Conservation (phyloP, 2,113 vertebrate genomes). For the Lagopus leucura region DNA sequence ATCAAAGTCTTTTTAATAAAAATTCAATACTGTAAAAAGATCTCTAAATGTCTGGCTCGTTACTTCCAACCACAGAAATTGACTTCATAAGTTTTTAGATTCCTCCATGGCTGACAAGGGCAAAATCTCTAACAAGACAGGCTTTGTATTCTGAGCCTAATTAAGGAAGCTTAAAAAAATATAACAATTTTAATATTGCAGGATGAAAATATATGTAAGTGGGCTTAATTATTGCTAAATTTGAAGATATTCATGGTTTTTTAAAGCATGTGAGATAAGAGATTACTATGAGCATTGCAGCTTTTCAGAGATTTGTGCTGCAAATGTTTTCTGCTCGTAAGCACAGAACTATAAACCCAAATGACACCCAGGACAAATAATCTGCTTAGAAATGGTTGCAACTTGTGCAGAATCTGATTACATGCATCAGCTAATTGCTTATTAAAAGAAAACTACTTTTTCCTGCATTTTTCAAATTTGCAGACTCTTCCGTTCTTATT, state of each 20-base stretch:
- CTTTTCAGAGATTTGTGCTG: not conserved
- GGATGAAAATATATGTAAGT: not conserved
- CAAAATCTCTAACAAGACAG: not conserved
- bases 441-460: not conserved
- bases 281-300: not conserved
- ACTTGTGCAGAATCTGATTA: not conserved
- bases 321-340: not conserved
- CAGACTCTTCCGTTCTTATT: not conserved
- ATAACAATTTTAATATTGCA: not conserved
- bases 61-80: not conserved
- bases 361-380: not conserved
- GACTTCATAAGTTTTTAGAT: not conserved
- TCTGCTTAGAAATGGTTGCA: not conserved
- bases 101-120: not conserved
- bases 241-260: not conserved
- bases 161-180: not conserved
- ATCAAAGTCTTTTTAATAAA: slow-evolving; percentile 14
- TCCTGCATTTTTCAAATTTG: not conserved
- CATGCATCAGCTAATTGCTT: not conserved
- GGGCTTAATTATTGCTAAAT: not conserved
- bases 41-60: not conserved
- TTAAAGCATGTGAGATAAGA: not conserved
- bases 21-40: not conserved
- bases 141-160: not conserved
- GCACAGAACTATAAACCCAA: not conserved